phyloP scores from a whole-genome alignment of 92 coral and sea anemone species.

The Hydrozoanthus gracilis region DNA sequence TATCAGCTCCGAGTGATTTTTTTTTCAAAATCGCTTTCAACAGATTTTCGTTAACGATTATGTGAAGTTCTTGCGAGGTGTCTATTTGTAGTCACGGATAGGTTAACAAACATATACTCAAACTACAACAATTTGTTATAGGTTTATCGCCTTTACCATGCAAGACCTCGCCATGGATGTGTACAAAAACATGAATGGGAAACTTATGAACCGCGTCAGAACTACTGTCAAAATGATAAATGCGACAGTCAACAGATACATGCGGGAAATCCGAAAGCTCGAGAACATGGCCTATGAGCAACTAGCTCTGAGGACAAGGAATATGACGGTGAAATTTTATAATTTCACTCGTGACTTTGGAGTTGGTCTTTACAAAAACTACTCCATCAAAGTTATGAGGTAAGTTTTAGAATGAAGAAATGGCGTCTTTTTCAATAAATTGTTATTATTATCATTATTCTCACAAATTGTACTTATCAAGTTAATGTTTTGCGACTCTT shows the following conservation, averaged over 20 bases:
- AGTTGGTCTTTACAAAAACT: conserved; percentile 74
- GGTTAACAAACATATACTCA: background rate
- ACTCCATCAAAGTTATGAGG: conserved; percentile 63
- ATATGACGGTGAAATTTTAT: conserved; percentile 63
- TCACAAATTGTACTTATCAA: no score
- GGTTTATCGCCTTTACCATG: conserved; percentile 76
- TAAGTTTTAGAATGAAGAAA: background rate
- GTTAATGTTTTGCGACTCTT: no score
- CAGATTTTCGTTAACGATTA: no score
- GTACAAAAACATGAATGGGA: conserved; percentile 61
- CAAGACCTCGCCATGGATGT: conserved; percentile 54
- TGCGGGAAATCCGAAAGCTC: conserved; percentile 65
- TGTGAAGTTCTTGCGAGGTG: no score
- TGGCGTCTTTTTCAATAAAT: no score
- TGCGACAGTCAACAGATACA: conserved; percentile 48
- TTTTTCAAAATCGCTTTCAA: no score
- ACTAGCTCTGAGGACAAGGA: conserved; percentile 59
- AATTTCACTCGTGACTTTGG: conserved; percentile 69
- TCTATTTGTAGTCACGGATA: no score
- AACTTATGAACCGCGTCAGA: conserved; percentile 43
- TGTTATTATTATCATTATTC: no score
- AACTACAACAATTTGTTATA: background rate
- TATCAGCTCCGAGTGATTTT: no score
- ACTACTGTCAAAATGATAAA: conserved; percentile 53
- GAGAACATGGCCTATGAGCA: conserved; percentile 88